Evolutionary conservation across 2,888 invertebrate genomes (phyloP), one percentile per base, ranked within the genome.

Genomic region (Xanthorhoe spadicearia): DNA sequence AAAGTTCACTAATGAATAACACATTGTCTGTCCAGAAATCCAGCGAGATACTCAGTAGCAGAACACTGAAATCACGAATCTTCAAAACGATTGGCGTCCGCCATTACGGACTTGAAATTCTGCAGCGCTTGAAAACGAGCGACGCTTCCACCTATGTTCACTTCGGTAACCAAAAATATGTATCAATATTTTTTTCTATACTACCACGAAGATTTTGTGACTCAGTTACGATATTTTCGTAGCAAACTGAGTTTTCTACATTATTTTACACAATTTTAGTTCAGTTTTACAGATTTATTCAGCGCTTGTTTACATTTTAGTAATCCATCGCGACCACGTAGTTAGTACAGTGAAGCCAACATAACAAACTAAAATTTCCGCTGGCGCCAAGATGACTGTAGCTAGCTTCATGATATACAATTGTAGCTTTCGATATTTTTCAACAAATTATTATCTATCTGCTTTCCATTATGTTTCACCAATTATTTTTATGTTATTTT

Each of bases 41-140:
- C 81, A 83, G 76, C 77, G 80, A 81, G 84, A 84, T 87, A 84
- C 83, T 88, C 76, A 85, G 87, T 86, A 88, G 89, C 86, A 87
- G 90, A 92, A 92, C 91, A 92, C 93, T 92, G 89, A 89, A 91
- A 89, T 86, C 92, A 92, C 92, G 87, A 93, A 91, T 91, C 89
- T 92, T 87, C 91, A 91, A 92, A 92, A 90, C 90, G 92, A 92
- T 90, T 90, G 85, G 89, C 90, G 92, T 93, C 93, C 93, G 93
- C 93, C 93, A 93, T 93, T 93, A 92, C 91, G 85, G 90, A 90
- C 89, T 89, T 86, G 86, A 88, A 88, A 87, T 88, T 89, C 88
- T 90, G 87, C 85, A 83, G 85, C 90, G 92, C 88, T 92, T 89
- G 88, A 87, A 69, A 59, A 59, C 59, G 59, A 71, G 69, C 88